Evolutionary conservation across 2,113 vertebrate genomes (phyloP), one percentile per base, ranked within the genome.

Genomic region (Callipepla californica): DNA sequence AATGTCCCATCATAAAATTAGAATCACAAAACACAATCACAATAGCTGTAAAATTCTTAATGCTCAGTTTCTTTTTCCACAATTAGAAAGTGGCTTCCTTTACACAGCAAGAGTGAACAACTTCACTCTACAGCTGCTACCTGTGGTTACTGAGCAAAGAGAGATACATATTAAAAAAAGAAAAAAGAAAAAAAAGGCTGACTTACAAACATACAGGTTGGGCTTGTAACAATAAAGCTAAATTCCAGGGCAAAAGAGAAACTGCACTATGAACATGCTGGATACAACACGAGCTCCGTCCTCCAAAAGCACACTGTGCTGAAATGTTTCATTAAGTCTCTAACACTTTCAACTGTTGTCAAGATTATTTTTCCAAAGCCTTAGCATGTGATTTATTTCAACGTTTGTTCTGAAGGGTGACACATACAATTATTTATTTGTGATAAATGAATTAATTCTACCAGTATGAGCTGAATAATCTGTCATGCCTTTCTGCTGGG

Each of bases 401-500:
- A 63, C 69, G 48, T 88, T 83, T 80, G 44, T 85, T 89, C 83
- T 72, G 50, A 3, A 48, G 38, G 55, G 32, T 72, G 78, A 78
- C 75, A 77, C 1, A 0, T 5, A 53, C 34, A 20, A 75, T 88
- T 86, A 78, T 81, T 93, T 88, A 58, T 47, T 82, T 72, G 74
- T 84, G 80, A 80, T n/a, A 67, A 86, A 83, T 90, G 8, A 95
- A 69, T 92, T 68, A 78, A 88, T 87, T 15, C 83, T 86, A 32
- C 66, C 51, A 45, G 51, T 5, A 80, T 6, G 18, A 95, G 51
- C 51, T 28, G 36, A 86, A 48, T 20, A 32, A 57, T 70, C 77
- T 72, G 62, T 79, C 77, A 23, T 2, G 4, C 25, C 38, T 55
- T 66, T 61, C 82, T 83, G 50, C 85, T 67, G 68, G 61, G 42